These are phyloP conservation scores for Sinopyrophorus schimmeli DNA, from an alignment of 2,888 invertebrate genomes.

Conservation along the genomic window DNA sequence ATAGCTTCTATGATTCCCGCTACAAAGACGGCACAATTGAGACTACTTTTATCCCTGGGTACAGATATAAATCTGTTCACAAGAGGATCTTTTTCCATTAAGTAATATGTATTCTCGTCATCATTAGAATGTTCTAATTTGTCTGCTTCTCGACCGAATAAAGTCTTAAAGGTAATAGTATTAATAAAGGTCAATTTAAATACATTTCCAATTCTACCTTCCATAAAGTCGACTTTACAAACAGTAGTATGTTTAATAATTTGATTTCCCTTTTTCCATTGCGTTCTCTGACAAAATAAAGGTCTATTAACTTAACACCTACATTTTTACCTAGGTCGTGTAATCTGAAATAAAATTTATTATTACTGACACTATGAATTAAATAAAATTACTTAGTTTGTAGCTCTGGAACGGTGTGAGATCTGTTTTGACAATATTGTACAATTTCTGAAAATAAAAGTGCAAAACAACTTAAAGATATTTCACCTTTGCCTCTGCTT, in stretches of 20 bases:
- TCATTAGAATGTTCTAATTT: conserved; percentile 98
- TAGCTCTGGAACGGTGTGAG: conserved; percentile 91
- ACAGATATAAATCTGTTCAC: conserved; percentile 96
- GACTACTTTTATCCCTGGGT: conserved; percentile 94
- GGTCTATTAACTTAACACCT: conserved; percentile 88
- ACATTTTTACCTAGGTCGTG: conserved; percentile 95
- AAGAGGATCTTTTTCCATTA: conserved; percentile 97
- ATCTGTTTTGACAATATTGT: conserved; percentile 96
- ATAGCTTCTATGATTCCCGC: conserved; percentile 98
- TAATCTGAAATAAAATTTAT: conserved; percentile 63
- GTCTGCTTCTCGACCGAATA: conserved; percentile 98
- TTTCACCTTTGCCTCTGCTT: conserved; percentile 90
- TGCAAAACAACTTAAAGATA: conserved; percentile 90
- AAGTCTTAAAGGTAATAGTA: conserved; percentile 60
- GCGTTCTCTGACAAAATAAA: conserved; percentile 91
- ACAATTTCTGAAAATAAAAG: conserved; percentile 97
- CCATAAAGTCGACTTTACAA: conserved; percentile 96
- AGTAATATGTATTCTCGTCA: conserved; percentile 96
- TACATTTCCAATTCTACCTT: conserved; percentile 65
- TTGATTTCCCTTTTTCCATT: conserved; percentile 95
- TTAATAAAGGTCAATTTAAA: not conserved
- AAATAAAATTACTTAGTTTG: conserved; percentile 78
- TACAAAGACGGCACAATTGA: conserved; percentile 98
- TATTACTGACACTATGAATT: not conserved
- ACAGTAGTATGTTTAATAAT: conserved; percentile 89